A percentile compares a stretch with the other conserved stretches of the same genome.
These are phyloP conservation scores for Lophotriccus pileatus DNA, from an alignment of 2,797 vertebrate species.

Conservation along the genomic window DNA sequence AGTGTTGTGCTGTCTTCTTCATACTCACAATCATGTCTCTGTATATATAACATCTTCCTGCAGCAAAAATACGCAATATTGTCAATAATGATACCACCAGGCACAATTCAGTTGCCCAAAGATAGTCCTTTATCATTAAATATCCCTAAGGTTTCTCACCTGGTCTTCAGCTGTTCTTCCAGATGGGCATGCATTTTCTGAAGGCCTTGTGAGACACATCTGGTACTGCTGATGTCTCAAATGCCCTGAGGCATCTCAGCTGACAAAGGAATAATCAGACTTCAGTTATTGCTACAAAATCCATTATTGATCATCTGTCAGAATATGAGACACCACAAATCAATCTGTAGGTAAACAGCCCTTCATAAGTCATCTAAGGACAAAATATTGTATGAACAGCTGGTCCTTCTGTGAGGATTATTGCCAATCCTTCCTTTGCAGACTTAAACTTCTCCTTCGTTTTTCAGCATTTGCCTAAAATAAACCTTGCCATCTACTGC, in stretches of 20 bases:
- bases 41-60: neutral
- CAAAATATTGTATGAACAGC: constrained; percentile 14
- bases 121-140: neutral
- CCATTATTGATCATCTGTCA: neutral
- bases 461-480: neutral
- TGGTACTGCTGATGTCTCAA: neutral
- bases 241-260: neutral
- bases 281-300: neutral
- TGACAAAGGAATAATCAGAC: neutral
- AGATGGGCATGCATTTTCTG: neutral
- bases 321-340: neutral
- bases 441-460: neutral
- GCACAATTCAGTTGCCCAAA: neutral
- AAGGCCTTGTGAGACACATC: neutral
- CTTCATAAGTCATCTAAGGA: neutral
- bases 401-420: neutral
- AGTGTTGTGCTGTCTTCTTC: accelerated
- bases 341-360: neutral
- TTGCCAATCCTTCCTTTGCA: neutral
- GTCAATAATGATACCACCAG: neutral
- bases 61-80: neutral
- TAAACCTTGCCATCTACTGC: neutral
- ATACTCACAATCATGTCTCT: neutral
- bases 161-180: neutral
- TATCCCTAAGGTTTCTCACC: neutral